Evolutionary conservation across 2,113 vertebrate genomes (phyloP).

Genomic region (Semnornis frantzii): DNA sequence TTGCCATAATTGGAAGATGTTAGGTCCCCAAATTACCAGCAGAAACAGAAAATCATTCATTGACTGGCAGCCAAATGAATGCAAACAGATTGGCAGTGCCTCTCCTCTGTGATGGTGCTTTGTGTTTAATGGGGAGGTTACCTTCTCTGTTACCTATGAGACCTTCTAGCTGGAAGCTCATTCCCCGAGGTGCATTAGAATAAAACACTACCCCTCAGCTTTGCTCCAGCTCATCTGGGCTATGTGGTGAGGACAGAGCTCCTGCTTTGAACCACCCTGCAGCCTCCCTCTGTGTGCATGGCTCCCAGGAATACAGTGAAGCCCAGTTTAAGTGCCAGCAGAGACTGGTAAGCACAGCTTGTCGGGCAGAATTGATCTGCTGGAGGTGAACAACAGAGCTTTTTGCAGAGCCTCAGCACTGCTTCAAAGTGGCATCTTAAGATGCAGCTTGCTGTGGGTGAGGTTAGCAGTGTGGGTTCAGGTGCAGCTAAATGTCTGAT

Average conservation of each 20-base stretch:
- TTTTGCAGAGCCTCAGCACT: background rate
- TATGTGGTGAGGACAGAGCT: background rate
- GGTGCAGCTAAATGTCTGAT: slow-evolving; percentile 42
- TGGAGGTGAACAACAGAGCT: slow-evolving; percentile 2
- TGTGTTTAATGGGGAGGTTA: background rate
- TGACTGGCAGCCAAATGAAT: background rate
- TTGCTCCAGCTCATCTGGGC: background rate
- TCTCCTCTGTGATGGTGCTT: background rate
- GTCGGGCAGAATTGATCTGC: slow-evolving; percentile 38
- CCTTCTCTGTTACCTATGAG: background rate
- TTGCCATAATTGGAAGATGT: background rate
- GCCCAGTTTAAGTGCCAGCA: background rate
- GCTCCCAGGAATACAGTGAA: background rate
- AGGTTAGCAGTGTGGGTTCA: slow-evolving; percentile 25
- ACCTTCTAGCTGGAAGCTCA: background rate
- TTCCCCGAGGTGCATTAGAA: background rate
- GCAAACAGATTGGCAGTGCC: background rate
- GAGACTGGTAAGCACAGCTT: slow-evolving; percentile 20
- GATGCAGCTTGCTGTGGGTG: slow-evolving; percentile 12
- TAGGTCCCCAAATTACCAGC: background rate
- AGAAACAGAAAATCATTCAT: background rate
- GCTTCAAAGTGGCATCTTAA: background rate
- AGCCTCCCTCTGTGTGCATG: background rate
- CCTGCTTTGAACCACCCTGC: background rate
- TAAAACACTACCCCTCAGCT: rapidly evolving